These are phyloP conservation scores for Globodera ellingtonae DNA, from an alignment of 1,140 invertebrate genomes.

Conservation along the genomic window DNA sequence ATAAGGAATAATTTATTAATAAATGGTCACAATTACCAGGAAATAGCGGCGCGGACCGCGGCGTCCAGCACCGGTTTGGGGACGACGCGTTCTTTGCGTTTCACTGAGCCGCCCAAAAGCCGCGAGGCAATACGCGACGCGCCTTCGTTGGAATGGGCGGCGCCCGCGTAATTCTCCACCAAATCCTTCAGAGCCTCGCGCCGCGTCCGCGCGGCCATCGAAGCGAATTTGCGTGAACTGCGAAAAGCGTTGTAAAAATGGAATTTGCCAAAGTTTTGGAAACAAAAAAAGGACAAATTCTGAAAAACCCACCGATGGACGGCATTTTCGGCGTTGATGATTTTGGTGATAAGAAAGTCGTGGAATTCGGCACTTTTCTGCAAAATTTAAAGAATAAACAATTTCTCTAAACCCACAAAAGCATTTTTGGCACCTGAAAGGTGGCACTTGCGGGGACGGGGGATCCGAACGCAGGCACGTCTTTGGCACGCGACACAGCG, in stretches of 20 bases:
- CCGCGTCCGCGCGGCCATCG: constrained; percentile 91
- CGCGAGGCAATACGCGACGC: constrained; percentile 61
- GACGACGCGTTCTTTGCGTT: constrained; percentile 75
- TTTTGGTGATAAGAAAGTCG: constrained; percentile 90
- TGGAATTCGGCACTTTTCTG: constrained; percentile 84
- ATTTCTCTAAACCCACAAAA: too few relatives aligned
- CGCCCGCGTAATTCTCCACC: constrained; percentile 76
- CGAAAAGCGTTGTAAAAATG: constrained; percentile 67
- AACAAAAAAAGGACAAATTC: background rate
- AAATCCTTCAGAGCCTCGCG: constrained; percentile 91
- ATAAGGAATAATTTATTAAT: background rate
- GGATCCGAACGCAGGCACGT: constrained; percentile 92
- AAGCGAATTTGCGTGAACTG: constrained; percentile 91
- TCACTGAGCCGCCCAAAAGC: constrained; percentile 64
- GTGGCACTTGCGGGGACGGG: constrained; percentile 71
- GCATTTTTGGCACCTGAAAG: constrained; percentile 45
- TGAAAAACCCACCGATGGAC: constrained; percentile 67
- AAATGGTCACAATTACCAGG: constrained; percentile 74
- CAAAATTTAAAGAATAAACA: too few relatives aligned
- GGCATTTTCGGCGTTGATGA: constrained; percentile 96
- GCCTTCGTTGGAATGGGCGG: constrained; percentile 63
- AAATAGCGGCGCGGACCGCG: constrained; percentile 74
- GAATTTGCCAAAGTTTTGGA: background rate
- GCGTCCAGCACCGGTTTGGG: constrained; percentile 75
- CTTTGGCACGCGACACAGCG: constrained; percentile 87